Evolutionary conservation across 1,140 invertebrate species (phyloP).

Genomic region (Psilanteris sp.): DNA sequence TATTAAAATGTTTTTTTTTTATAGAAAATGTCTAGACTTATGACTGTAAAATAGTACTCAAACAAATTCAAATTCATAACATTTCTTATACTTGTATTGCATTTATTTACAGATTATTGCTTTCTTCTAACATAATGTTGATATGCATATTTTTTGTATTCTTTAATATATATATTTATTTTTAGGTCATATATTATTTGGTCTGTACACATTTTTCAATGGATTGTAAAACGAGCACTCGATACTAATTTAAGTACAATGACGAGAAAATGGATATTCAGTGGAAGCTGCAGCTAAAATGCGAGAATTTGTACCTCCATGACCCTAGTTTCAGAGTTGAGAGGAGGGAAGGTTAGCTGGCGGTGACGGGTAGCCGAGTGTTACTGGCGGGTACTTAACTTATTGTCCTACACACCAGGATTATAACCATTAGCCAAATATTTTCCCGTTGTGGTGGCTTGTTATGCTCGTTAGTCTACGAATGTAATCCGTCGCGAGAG

Average conservation of each 20-base stretch:
- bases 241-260: slow-evolving; percentile 41
- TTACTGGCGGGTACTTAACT: slow-evolving; percentile 74
- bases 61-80: too few relatives aligned
- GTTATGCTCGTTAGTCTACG: slow-evolving; percentile 72
- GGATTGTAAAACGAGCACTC: slow-evolving; percentile 13
- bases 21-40: too few relatives aligned
- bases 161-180: too few relatives aligned
- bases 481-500: slow-evolving; percentile 67
- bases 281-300: slow-evolving; percentile 42
- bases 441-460: slow-evolving; percentile 71
- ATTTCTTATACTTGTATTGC: too few relatives aligned
- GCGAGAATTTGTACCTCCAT: slow-evolving; percentile 62
- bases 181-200: too few relatives aligned
- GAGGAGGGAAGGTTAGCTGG: slow-evolving; percentile 65
- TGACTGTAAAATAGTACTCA: too few relatives aligned
- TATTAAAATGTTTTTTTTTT: too few relatives aligned
- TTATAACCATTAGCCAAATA: slow-evolving; percentile 74
- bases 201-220: too few relatives aligned
- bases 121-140: too few relatives aligned
- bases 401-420: slow-evolving; percentile 73
- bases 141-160: too few relatives aligned
- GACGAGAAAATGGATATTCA: slow-evolving; percentile 34
- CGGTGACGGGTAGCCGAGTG: slow-evolving; percentile 71
- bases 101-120: too few relatives aligned
- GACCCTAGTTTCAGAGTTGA: slow-evolving; percentile 38